Conservation (phyloP, 2,888 invertebrate genomes). For the Seladonia tumulorum region DNA sequence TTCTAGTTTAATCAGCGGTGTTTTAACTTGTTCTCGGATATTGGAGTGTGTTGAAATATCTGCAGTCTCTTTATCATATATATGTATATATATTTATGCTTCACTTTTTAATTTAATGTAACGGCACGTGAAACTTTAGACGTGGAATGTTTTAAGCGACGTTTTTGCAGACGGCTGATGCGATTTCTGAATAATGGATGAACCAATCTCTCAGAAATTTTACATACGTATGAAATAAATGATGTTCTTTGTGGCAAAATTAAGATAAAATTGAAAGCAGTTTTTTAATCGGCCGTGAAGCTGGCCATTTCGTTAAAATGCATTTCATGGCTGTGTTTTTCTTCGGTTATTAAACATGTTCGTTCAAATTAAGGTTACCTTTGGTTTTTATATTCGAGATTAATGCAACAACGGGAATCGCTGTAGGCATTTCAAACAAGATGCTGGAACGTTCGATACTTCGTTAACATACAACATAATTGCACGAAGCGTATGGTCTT, state of each 20-base stretch:
- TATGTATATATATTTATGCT: background rate
- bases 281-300: background rate
- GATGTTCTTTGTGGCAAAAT: background rate
- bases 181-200: background rate
- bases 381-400: background rate
- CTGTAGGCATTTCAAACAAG: background rate
- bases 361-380: background rate
- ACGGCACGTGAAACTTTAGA: background rate
- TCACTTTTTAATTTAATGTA: background rate
- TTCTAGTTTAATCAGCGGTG: background rate
- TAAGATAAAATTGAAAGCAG: background rate
- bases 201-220: background rate
- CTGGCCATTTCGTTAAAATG: background rate
- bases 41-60: background rate
- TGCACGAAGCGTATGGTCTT: background rate
- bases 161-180: background rate
- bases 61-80: background rate
- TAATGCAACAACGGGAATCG: background rate
- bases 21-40: background rate
- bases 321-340: background rate
- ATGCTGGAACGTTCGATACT: background rate
- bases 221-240: background rate
- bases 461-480: background rate
- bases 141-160: background rate
- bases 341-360: background rate